Base-by-base conservation (phyloP, 2,888 invertebrate genomes). In the Drosophila trichaetosa region DNA sequence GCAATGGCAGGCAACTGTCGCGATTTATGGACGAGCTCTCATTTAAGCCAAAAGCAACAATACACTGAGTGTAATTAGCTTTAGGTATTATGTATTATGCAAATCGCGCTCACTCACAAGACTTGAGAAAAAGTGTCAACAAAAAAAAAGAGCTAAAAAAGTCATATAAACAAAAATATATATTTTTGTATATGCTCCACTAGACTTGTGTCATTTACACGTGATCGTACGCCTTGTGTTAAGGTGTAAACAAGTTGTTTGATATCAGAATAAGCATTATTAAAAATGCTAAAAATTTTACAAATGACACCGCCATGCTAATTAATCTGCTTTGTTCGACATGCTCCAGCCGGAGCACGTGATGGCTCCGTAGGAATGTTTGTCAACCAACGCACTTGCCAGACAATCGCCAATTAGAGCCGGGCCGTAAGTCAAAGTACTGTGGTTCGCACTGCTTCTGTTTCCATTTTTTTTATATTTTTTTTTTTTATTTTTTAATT, bases 401-500 rank as follows among this genome's bases (percentile, higher is more conserved):
- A 87, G 90, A 84, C 88, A 89, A 89, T 82, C 69, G 85, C 62
- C 89, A 84, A 84, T 84, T 79, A 89, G 79, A 69, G 48, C 59
- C 76, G 29, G 49, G n/a, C 4, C n/a, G 16, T 7, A n/a, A n/a
- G 48, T 11, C 18, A 11, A 8, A 36, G 16, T 24, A 42, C 11
- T 24, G 46, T 24, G 21, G 46, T 24, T 46, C 42, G 42, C 42
- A 42, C 42, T 21, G 42, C 21, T 16, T 46, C 21, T 24, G 16
- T 24, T 46, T 21, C 13, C 13, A 21, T 21, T 5, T 8, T 4
- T 46, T 4, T 16, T 29, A 29, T 29, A 4, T 24, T 24, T 21
- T 7, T 21, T 24, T 46, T 16, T 16, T 21, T 8, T 46, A 21
- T 21, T 11, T 11, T 42, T 6, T 21, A 11, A 33, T 33, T 10